Conservation (phyloP, 2,113 vertebrate genomes). For the Platichthys flesus region DNA sequence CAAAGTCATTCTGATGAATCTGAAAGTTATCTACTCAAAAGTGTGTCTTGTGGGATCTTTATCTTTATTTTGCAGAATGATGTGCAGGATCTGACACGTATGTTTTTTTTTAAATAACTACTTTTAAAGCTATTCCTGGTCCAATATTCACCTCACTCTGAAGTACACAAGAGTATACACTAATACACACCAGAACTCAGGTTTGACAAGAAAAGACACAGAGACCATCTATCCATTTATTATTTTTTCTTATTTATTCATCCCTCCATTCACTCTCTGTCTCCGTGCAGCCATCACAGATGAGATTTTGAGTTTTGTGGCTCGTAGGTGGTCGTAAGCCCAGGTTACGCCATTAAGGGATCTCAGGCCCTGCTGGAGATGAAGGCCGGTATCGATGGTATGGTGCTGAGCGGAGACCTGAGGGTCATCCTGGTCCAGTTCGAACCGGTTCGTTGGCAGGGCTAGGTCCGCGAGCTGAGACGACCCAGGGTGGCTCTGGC, state of each 20-base stretch:
- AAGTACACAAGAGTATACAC: not conserved
- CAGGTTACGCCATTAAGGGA: slow-evolving; percentile 89
- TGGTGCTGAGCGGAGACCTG: slow-evolving; percentile 89
- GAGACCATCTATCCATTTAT: not conserved
- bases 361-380: slow-evolving; percentile 97
- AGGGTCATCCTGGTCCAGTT: slow-evolving; percentile 94
- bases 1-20: not conserved
- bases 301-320: slow-evolving; percentile 95
- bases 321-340: slow-evolving; percentile 95
- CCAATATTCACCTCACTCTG: too few relatives aligned
- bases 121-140: too few relatives aligned
- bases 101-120: too few relatives aligned
- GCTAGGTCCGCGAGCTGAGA: slow-evolving; percentile 90
- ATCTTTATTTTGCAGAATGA: too few relatives aligned
- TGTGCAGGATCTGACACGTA: too few relatives aligned
- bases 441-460: slow-evolving; percentile 84
- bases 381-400: slow-evolving; percentile 91
- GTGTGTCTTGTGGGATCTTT: too few relatives aligned
- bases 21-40: too few relatives aligned
- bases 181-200: not conserved
- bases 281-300: slow-evolving; percentile 91
- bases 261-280: slow-evolving; percentile 68
- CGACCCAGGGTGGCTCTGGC: slow-evolving; percentile 87
- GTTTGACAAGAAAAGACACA: not conserved
- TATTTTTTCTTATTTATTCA: not conserved